These are phyloP conservation scores for Lagopus leucura DNA, from an alignment of 2,113 vertebrate genomes.

Conservation along the genomic window DNA sequence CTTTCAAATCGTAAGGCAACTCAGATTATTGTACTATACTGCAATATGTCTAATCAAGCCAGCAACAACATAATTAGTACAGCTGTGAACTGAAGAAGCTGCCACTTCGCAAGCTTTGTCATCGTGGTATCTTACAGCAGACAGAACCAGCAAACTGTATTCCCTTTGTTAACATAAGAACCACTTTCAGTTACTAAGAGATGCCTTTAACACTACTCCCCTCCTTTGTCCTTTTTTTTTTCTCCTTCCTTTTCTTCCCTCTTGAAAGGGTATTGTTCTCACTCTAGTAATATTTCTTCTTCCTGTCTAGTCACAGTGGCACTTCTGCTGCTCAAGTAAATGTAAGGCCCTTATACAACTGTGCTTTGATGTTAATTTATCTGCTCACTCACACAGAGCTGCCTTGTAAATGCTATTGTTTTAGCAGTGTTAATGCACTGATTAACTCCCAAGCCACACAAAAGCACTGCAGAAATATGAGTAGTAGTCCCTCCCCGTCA, in stretches of 20 bases:
- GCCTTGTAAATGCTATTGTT: constrained; percentile 10
- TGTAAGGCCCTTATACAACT: background rate
- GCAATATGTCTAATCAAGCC: background rate
- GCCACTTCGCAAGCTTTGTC: background rate
- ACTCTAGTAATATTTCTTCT: background rate
- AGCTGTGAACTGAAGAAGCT: background rate
- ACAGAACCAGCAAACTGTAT: background rate
- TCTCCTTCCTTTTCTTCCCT: background rate
- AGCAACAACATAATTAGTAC: background rate
- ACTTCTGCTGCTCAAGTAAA: constrained; percentile 20
- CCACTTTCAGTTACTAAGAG: background rate
- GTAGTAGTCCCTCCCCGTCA: background rate
- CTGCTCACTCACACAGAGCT: background rate
- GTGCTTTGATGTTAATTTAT: constrained; percentile 26
- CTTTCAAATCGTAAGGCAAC: background rate
- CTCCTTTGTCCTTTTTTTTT: background rate
- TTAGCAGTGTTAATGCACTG: background rate
- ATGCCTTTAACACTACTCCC: background rate
- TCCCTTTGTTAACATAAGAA: background rate
- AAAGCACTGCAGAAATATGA: background rate
- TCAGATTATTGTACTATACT: background rate
- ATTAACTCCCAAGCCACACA: background rate
- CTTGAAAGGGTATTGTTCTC: background rate
- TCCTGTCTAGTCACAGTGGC: constrained; percentile 8
- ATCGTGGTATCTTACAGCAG: background rate